phyloP scores from a whole-genome alignment of 2,797 vertebrate species.

The Semaprochilodus insignis region DNA sequence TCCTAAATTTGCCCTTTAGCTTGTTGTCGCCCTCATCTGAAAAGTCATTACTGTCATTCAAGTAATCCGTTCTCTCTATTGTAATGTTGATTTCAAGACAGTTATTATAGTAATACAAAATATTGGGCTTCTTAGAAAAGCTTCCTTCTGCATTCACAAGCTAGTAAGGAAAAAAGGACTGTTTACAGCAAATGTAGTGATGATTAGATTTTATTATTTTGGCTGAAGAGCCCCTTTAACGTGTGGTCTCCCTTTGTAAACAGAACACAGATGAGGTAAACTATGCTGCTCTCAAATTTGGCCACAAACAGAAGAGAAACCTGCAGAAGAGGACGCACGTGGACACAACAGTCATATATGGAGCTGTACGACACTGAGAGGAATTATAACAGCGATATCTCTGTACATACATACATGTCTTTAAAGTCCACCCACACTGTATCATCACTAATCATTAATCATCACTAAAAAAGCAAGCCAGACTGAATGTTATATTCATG shows the following conservation, averaged over 20 bases:
- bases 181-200: neutral
- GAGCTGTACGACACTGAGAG: constrained; percentile 11
- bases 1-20: too few relatives aligned
- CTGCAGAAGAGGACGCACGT: neutral
- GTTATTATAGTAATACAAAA: too few relatives aligned
- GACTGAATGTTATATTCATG: neutral
- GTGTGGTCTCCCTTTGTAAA: neutral
- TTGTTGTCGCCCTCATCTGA: too few relatives aligned
- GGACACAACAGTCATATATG: neutral
- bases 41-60: too few relatives aligned
- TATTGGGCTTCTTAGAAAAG: too few relatives aligned
- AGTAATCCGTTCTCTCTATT: too few relatives aligned
- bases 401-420: neutral
- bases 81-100: too few relatives aligned
- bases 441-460: neutral
- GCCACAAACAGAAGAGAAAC: neutral
- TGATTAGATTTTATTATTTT: neutral
- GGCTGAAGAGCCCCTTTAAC: neutral
- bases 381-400: too few relatives aligned
- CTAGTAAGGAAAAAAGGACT: too few relatives aligned
- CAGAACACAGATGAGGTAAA: constrained; percentile 12
- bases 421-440: neutral
- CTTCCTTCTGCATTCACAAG: too few relatives aligned
- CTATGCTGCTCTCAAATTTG: constrained; percentile 3
- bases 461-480: neutral